Conservation (phyloP, 2,797 vertebrate genomes). For the Poecilia picta region DNA sequence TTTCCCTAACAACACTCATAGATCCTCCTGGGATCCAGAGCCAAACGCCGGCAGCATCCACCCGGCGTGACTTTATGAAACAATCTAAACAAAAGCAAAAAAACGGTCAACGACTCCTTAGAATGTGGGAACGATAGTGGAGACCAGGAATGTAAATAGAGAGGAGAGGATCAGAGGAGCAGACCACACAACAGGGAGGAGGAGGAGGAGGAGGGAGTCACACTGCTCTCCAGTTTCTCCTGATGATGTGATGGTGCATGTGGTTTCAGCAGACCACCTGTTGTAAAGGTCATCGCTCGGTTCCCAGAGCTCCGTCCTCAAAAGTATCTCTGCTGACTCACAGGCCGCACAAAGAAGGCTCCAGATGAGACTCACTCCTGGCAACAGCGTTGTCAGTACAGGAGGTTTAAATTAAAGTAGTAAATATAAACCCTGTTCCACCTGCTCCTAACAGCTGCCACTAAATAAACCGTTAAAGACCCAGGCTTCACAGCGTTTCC, state of each 20-base stretch:
- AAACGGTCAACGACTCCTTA: constrained; percentile 58
- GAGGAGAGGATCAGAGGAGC: constrained; percentile 52
- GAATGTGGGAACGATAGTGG: constrained; percentile 37
- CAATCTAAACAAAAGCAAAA: constrained; percentile 8
- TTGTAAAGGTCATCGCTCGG: constrained; percentile 53
- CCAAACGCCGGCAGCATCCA: constrained; percentile 39
- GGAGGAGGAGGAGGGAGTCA: constrained; percentile 25
- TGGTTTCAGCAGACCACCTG: constrained; percentile 68
- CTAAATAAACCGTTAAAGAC: background rate
- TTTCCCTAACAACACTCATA: constrained; percentile 42
- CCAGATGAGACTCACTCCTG: constrained; percentile 2
- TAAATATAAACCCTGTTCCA: background rate
- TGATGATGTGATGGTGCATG: constrained; percentile 44
- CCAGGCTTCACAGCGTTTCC: background rate
- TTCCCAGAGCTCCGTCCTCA: constrained; percentile 37
- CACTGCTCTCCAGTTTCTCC: constrained; percentile 45
- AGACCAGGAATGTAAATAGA: constrained; percentile 68
- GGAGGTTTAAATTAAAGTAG: background rate
- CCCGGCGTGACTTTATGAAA: constrained; percentile 51
- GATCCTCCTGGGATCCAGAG: constrained; percentile 43
- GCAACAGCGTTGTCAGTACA: background rate
- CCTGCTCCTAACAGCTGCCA: constrained; percentile 2
- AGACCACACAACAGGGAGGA: constrained; percentile 66
- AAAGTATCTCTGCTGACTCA: constrained; percentile 36
- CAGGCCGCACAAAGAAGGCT: constrained; percentile 31